A percentile compares a stretch with the other conserved stretches of the same genome.
These are phyloP conservation scores for Melierax canorus DNA, from an alignment of 2,113 vertebrate species.

Conservation along the genomic window DNA sequence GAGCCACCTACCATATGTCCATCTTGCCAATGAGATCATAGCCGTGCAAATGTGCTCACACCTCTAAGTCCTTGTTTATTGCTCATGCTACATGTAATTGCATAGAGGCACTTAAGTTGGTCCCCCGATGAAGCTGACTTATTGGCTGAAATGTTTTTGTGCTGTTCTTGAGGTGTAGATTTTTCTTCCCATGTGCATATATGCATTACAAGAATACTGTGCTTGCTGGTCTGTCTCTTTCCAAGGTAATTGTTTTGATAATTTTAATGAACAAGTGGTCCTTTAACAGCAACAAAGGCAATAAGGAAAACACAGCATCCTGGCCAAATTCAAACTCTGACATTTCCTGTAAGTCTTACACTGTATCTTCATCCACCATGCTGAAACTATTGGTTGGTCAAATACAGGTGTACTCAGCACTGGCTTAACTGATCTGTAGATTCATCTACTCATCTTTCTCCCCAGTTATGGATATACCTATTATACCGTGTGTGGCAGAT, in stretches of 20 bases:
- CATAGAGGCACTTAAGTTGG: too few species aligned
- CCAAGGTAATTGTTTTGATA: not conserved
- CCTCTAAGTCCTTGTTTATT: too few species aligned
- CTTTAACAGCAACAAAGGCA: not conserved
- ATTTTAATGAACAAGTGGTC: not conserved
- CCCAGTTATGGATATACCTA: not conserved
- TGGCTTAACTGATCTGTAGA: not conserved
- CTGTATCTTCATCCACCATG: not conserved
- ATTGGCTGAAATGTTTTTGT: too few species aligned
- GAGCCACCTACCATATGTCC: too few species aligned
- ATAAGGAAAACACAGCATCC: not conserved
- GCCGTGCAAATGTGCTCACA: too few species aligned
- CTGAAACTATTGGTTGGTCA: not conserved
- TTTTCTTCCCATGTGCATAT: not conserved
- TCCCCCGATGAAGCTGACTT: too few species aligned
- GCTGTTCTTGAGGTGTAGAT: not conserved
- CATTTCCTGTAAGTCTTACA: not conserved
- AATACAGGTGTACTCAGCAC: not conserved
- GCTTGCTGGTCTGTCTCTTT: not conserved
- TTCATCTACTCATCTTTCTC: not conserved
- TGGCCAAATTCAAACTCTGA: not conserved
- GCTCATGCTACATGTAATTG: too few species aligned
- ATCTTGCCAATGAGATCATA: too few species aligned
- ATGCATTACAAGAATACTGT: not conserved
- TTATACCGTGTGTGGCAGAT: not conserved